Percentiles rank a stretch among this genome's conserved stretches.
These are phyloP conservation scores for Araneus ventricosus DNA, from an alignment of 1,140 invertebrate genomes.

Conservation along the genomic window DNA sequence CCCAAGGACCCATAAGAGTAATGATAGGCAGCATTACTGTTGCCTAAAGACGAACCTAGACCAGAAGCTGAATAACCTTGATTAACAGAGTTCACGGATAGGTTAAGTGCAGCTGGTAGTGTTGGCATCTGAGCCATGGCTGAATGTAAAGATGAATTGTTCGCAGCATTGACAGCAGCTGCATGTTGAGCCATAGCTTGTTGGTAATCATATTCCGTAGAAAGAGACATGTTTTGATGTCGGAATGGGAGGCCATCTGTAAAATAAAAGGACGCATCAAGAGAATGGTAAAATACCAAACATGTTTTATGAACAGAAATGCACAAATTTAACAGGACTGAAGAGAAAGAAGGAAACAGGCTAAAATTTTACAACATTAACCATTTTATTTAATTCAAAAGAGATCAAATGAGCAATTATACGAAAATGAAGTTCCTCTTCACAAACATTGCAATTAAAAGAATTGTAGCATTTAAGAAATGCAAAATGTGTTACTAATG, in stretches of 20 bases:
- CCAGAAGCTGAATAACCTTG: slow-evolving; percentile 60
- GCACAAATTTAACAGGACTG: no score
- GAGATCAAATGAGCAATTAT: no score
- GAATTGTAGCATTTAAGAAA: no score
- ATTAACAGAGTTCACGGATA: slow-evolving; percentile 76
- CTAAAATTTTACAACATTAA: no score
- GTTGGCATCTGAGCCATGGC: slow-evolving; percentile 75
- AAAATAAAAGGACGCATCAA: neutral
- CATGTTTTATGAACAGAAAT: no score
- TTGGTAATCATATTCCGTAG: slow-evolving; percentile 76
- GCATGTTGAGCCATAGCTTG: slow-evolving; percentile 77
- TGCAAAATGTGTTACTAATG: no score
- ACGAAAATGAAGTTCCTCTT: no score
- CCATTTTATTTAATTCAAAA: no score
- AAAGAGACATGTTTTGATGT: slow-evolving; percentile 75
- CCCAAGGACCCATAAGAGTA: slow-evolving; percentile 65
- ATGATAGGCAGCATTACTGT: slow-evolving; percentile 72
- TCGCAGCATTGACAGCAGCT: slow-evolving; percentile 72
- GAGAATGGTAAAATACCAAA: no score
- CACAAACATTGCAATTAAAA: no score
- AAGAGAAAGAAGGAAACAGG: no score
- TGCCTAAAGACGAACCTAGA: slow-evolving; percentile 67
- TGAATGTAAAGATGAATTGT: slow-evolving; percentile 76
- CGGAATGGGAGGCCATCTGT: slow-evolving; percentile 75
- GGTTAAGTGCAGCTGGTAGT: slow-evolving; percentile 76